Evolutionary conservation across 1,140 invertebrate species (phyloP).

Genomic region (Procambarus virginalis): DNA sequence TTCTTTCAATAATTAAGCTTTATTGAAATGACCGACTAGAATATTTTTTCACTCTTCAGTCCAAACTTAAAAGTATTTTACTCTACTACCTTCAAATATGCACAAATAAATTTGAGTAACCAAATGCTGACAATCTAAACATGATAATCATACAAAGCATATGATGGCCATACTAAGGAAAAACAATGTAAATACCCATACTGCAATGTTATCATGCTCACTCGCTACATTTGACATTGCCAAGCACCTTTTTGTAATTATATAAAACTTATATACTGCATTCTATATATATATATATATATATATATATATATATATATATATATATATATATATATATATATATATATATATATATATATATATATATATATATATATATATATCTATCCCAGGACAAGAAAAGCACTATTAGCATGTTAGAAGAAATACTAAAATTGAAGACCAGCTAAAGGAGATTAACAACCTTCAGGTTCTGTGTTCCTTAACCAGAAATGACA

Average conservation of each 20-base stretch:
- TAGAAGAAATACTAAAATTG: neutral
- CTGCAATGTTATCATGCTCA: neutral
- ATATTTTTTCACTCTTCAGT: no score
- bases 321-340: neutral
- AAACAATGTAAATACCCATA: neutral
- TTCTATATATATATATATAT: neutral
- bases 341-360: neutral
- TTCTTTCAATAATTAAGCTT: no score
- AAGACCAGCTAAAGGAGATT: neutral
- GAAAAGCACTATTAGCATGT: neutral
- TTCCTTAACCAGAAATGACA: neutral
- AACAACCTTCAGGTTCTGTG: constrained; percentile 4
- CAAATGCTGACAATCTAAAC: neutral
- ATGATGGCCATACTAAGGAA: neutral
- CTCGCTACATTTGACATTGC: neutral
- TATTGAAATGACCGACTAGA: no score
- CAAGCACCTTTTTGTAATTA: neutral
- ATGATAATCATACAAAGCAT: neutral
- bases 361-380: neutral
- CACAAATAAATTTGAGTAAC: no score
- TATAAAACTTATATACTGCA: neutral
- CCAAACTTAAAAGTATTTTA: no score
- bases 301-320: neutral
- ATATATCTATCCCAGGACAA: neutral
- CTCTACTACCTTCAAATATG: no score